Evolutionary conservation across 2,888 invertebrate species (phyloP).

Genomic region (Parasteatoda lunata): DNA sequence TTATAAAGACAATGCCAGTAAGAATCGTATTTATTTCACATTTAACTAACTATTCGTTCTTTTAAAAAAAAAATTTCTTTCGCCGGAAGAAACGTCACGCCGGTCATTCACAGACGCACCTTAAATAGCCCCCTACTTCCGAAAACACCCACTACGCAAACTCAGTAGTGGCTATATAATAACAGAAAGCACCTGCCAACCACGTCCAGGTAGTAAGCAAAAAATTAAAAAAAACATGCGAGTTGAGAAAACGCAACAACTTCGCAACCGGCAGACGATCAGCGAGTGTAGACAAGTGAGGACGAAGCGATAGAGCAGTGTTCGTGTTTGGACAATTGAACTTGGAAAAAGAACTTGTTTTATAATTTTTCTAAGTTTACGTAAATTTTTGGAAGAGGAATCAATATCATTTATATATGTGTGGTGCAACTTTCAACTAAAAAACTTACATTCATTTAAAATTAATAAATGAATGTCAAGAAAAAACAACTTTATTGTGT

Average conservation of each 20-base stretch:
- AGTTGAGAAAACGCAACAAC: conserved; percentile 5
- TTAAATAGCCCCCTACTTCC: neutral
- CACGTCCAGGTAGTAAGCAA: conserved; percentile 1
- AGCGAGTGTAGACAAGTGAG: neutral
- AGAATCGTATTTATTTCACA: too few relatives aligned
- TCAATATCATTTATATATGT: too few relatives aligned
- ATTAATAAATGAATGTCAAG: too few relatives aligned
- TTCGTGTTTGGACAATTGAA: neutral
- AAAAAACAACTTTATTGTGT: too few relatives aligned
- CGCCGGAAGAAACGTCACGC: neutral
- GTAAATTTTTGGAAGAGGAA: too few relatives aligned
- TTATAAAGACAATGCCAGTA: too few relatives aligned
- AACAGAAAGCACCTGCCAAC: neutral
- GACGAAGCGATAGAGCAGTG: neutral
- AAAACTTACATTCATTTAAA: too few relatives aligned
- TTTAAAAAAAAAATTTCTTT: neutral
- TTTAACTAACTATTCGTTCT: too few relatives aligned
- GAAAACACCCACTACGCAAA: conserved; percentile 1
- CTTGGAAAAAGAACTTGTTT: too few relatives aligned
- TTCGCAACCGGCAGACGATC: neutral
- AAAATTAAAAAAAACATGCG: neutral
- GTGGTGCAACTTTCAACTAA: too few relatives aligned
- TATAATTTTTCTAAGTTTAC: too few relatives aligned
- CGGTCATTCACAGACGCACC: neutral
- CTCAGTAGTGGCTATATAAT: neutral